phyloP scores from a whole-genome alignment of 2,113 vertebrate genomes.

The Phalacrocorax aristotelis region DNA sequence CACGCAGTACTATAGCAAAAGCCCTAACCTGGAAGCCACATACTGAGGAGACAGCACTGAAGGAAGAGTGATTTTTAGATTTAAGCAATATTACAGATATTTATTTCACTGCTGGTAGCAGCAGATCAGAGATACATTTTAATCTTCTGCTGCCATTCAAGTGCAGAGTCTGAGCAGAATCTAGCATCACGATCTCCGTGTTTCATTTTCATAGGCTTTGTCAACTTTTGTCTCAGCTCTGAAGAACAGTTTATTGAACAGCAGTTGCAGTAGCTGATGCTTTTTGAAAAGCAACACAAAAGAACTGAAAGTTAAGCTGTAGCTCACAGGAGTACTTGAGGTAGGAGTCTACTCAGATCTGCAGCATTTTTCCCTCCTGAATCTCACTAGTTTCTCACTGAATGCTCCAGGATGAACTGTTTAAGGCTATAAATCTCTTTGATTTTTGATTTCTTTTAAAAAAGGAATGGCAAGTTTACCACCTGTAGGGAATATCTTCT shows the following conservation, averaged over 20 bases:
- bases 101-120: background rate
- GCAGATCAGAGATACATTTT: background rate
- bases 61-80: background rate
- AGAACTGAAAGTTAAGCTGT: background rate
- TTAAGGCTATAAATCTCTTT: background rate
- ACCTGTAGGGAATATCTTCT: background rate
- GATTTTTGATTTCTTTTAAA: background rate
- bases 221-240: background rate
- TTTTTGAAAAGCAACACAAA: background rate
- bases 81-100: background rate
- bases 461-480: background rate
- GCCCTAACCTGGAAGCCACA: background rate
- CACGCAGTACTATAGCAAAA: background rate
- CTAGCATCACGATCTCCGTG: rapidly evolving
- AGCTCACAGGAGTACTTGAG: background rate
- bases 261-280: background rate
- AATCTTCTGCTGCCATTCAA: background rate
- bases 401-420: background rate
- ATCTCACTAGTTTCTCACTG: background rate
- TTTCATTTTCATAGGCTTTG: background rate
- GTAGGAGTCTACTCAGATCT: background rate
- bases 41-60: background rate
- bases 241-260: background rate
- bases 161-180: background rate
- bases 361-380: background rate